Base-by-base conservation (phyloP, 1,140 invertebrate genomes). In the Drosophila sp. region DNA sequence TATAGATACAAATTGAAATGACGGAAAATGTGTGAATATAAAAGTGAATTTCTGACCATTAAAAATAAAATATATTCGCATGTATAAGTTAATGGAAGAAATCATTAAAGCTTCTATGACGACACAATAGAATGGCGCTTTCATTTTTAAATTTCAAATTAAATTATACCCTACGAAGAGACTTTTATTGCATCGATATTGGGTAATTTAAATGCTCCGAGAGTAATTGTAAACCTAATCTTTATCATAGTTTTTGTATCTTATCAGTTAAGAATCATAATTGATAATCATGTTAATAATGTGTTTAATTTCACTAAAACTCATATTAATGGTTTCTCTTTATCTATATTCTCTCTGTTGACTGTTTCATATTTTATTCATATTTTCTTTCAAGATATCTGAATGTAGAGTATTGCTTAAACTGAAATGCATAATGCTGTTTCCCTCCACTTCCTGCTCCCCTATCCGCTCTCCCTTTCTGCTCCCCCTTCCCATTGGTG, bases 371-470 rank as follows among this genome's bases (percentile, higher is more conserved):
- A 29, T 29, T 29, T 29, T 7, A 29, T 29, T 3, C 2, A 6
- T 38, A 13, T 11, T 5, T n/a, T 38, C n/a, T 38, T 38, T 5
- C 36, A 13, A 9, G 36, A n/a, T 38, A 13, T 38, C 4, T 4
- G 4, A 11, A 13, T 5, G 36, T 13, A 38, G 36, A n/a, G 36
- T n/a, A 38, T 4, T 3, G 8, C 11, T 9, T 13, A 11, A 13
- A 4, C 36, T 38, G 1, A 2, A 78, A 57, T 82, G 59, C 57
- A 74, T 79, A 78, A 82, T 82, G 50, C 29, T 25, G 50, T 13
- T 53, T 9, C 18, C 66, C 27, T 27, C 5, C 2, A 8, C 21
- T 48, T 8, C 21, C 63, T 27, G n/a, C 46, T 29, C 25, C 27
- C n/a, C 27, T 50, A 7, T 7, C 18, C 45, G 8, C 45, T 46